A percentile compares a stretch with the other conserved stretches of the same genome.
Evolutionary conservation across 2,888 invertebrate species (phyloP).

Genomic region (Nudaria mundana): DNA sequence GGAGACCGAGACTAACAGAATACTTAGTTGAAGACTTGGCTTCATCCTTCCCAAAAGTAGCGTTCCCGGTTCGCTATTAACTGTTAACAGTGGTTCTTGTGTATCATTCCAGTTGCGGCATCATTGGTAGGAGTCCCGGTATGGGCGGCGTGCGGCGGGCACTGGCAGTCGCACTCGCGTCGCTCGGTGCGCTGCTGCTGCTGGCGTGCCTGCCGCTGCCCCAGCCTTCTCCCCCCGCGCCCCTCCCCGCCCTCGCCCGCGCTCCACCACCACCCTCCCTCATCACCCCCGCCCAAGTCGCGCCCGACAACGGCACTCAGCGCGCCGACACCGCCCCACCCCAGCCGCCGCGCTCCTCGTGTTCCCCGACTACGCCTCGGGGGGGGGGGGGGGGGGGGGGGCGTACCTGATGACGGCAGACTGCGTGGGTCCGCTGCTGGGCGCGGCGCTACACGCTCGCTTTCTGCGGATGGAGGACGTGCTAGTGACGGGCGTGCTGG

Average conservation of each 20-base stretch:
- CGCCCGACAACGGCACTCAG: slow-evolving; percentile 69
- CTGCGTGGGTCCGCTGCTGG: slow-evolving; percentile 86
- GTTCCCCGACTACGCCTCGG: slow-evolving; percentile 96
- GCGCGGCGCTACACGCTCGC: slow-evolving; percentile 82
- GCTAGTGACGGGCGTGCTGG: slow-evolving; percentile 94
- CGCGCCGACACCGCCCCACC: slow-evolving; percentile 85
- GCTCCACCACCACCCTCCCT: slow-evolving; percentile 27
- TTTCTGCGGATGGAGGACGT: slow-evolving; percentile 95
- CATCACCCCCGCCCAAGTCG: slow-evolving; percentile 35
- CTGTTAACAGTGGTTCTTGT: too few relatives aligned
- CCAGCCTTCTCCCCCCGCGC: slow-evolving; percentile 24
- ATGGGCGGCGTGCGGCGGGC: slow-evolving; percentile 59
- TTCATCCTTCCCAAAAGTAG: too few relatives aligned
- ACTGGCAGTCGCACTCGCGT: slow-evolving; percentile 51
- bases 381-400: slow-evolving; percentile 79
- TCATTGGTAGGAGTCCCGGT: slow-evolving; percentile 32
- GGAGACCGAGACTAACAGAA: too few relatives aligned
- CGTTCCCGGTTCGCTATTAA: too few relatives aligned
- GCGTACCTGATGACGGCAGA: slow-evolving; percentile 92
- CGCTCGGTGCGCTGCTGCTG: slow-evolving; percentile 58
- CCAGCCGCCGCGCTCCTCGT: slow-evolving; percentile 88
- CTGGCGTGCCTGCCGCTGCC: slow-evolving; percentile 60
- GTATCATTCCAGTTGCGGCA: slow-evolving; percentile 17
- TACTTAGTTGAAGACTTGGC: too few relatives aligned
- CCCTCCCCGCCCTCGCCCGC: slow-evolving; percentile 11